phyloP scores from a whole-genome alignment of 2,888 invertebrate genomes.

The Sminthurides aquaticus region DNA sequence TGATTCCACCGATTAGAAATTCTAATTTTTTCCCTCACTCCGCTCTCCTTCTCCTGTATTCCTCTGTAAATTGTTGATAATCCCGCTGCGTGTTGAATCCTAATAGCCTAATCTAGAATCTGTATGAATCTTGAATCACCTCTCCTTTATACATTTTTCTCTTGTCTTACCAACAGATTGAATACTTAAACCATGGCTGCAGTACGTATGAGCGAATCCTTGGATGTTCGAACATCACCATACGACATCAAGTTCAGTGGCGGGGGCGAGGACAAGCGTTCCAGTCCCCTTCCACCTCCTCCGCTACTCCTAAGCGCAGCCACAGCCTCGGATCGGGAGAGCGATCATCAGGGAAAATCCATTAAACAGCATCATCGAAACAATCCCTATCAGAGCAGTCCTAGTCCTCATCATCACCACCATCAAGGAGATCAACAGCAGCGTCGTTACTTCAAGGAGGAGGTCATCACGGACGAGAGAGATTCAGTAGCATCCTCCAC shows the following conservation, averaged over 20 bases:
- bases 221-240: not conserved
- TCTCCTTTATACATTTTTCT: too few species aligned
- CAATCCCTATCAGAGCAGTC: not conserved
- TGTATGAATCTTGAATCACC: too few species aligned
- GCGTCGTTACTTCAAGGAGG: not conserved
- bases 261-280: not conserved
- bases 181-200: too few species aligned
- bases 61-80: too few species aligned
- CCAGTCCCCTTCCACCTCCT: not conserved
- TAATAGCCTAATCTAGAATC: too few species aligned
- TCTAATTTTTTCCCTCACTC: too few species aligned
- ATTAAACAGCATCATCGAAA: not conserved
- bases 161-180: too few species aligned
- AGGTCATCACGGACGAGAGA: not conserved
- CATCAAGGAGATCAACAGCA: not conserved
- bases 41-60: too few species aligned
- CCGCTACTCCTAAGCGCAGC: slow-evolving; percentile 1
- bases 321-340: not conserved
- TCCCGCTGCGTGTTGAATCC: too few species aligned
- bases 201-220: not conserved
- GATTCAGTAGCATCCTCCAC: not conserved
- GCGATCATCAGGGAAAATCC: not conserved
- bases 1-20: too few species aligned
- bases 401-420: not conserved
- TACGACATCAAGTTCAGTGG: not conserved